Base-by-base conservation (phyloP, 2,113 vertebrate genomes). In the Ramphastos sulfuratus region DNA sequence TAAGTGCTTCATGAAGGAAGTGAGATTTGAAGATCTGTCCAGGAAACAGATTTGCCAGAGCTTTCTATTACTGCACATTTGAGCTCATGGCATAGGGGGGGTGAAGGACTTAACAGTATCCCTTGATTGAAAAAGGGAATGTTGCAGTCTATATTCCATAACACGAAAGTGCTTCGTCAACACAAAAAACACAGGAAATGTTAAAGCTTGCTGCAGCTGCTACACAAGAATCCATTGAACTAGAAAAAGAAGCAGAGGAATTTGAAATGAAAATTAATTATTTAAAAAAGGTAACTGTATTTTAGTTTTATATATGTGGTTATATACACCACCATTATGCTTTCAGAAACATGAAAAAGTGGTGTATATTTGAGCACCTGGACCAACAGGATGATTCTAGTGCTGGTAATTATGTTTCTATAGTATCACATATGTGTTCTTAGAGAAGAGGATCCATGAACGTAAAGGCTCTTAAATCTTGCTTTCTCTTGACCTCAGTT, bases 151-250 rank as follows among this genome's bases (percentile, higher is more conserved):
- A 52, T 95, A 42, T 97, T 96, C 97, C 94, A 76, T 98, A 97
- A 98, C 83, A 39, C 93, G 27, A 67, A 96, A 98, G 98, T 82
- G 97, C 96, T 94, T 92, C 96, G 86, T 25, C 92, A 31, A 97
- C 91, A 93, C 69, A 81, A 86, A 97, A 96, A 91, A 97, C 97
- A 56, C 89, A 98, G 74, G 97, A 97, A 89, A 93, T 87, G 28
- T 80, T 98, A 93, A 95, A 95, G 72, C 85, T 95, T 85, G 93
- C 82, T 89, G 92, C 82, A 66, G 73, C 35, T 94, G 91, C 97
- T 87, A 69, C 27, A 0, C 95, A 79, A 64, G 95, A 95, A 90
- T 96, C 95, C 79, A 75, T 11, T 82, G 83, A 96, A 77, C 91
- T 97, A 52, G 88, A 97, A 61, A 96, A 95, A 96, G 95, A 97